phyloP scores from a whole-genome alignment of 2,888 invertebrate species.

The Drosophila paramelanica region DNA sequence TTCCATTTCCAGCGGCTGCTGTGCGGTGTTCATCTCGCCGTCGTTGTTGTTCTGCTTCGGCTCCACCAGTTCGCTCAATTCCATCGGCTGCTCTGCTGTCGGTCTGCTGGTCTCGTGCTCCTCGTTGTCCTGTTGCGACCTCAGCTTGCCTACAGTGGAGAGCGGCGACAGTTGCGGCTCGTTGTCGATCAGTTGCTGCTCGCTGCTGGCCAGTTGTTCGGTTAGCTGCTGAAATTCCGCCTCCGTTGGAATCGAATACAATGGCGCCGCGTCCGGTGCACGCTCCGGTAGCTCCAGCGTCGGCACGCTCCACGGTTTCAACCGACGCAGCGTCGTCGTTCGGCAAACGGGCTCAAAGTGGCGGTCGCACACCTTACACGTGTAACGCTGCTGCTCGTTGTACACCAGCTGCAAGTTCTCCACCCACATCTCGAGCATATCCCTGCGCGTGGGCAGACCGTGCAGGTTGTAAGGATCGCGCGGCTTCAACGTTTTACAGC shows the following conservation, averaged over 20 bases:
- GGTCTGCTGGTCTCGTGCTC: conserved; percentile 3
- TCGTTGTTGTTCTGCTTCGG: too few relatives aligned
- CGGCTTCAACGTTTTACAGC: conserved; percentile 49
- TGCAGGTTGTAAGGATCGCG: conserved; percentile 63
- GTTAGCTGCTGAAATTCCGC: conserved; percentile 63
- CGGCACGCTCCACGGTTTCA: conserved; percentile 78
- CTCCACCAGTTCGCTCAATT: conserved; percentile 40
- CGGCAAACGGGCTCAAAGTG: conserved; percentile 76
- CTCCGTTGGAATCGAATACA: conserved; percentile 42
- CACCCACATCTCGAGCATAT: conserved; percentile 71
- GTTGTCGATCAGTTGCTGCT: conserved; percentile 26
- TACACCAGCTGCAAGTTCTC: conserved; percentile 70
- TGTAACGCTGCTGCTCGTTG: conserved; percentile 64
- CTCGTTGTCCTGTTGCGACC: conserved; percentile 41
- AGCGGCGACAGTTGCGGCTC: conserved; percentile 18
- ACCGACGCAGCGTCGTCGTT: conserved; percentile 49
- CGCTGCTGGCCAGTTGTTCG: conserved; percentile 1
- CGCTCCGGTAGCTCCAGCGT: conserved; percentile 64
- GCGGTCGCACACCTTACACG: conserved; percentile 74
- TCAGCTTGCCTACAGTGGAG: conserved; percentile 19
- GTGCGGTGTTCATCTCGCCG: too few relatives aligned
- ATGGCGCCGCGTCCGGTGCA: conserved; percentile 3
- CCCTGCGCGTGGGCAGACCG: conserved; percentile 60
- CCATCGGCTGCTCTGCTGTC: conserved; percentile 34
- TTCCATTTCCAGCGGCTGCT: conserved; percentile 26